Evolutionary conservation across 2,113 vertebrate species (phyloP).

Genomic region (Prionailurus viverrinus): DNA sequence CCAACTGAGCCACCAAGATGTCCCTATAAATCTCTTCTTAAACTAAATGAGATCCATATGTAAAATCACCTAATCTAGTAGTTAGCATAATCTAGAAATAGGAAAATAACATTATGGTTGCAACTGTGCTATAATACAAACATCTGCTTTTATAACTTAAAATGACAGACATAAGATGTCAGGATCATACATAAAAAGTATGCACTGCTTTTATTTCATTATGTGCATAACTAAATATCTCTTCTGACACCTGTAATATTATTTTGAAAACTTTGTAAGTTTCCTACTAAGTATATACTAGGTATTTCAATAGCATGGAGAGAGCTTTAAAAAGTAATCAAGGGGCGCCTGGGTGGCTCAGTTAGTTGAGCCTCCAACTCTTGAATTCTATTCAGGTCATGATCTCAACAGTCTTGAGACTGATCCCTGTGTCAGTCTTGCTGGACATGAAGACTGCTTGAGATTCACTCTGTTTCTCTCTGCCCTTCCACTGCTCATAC

Average conservation of each 20-base stretch:
- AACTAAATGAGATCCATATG: neutral
- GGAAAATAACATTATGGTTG: neutral
- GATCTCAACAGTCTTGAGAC: too few relatives aligned
- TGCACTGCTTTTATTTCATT: neutral
- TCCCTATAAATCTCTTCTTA: neutral
- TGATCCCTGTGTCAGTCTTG: too few relatives aligned
- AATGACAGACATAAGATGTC: neutral
- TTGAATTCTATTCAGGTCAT: too few relatives aligned
- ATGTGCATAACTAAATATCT: neutral
- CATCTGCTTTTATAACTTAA: neutral
- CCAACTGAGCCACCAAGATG: too few relatives aligned
- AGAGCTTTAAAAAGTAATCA: neutral
- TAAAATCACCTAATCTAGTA: neutral
- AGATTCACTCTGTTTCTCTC: too few relatives aligned
- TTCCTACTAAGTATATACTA: neutral
- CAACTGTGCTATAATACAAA: neutral
- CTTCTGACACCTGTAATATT: neutral
- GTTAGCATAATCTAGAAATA: neutral
- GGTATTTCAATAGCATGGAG: neutral
- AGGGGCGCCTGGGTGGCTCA: neutral
- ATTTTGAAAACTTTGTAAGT: neutral
- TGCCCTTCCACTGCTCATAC: too few relatives aligned
- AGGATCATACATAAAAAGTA: neutral
- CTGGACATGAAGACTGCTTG: too few relatives aligned
- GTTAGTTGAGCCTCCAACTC: too few relatives aligned